phyloP scores from a whole-genome alignment of 2,113 vertebrate species.

The Regulus satrapa region DNA sequence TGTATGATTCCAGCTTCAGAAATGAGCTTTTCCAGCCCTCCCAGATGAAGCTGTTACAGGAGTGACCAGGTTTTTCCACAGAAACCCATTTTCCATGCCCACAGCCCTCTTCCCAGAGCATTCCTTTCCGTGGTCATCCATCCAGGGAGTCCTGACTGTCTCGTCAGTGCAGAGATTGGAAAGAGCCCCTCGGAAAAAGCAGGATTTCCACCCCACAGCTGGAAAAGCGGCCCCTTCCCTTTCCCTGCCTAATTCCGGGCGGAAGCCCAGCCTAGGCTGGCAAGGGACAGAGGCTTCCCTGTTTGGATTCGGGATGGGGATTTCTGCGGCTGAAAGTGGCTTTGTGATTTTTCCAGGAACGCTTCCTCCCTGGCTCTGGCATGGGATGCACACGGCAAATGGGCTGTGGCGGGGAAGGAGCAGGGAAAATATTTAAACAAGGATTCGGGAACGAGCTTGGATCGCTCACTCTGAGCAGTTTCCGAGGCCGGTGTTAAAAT shows the following conservation, averaged over 20 bases:
- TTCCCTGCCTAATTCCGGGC: slow-evolving; percentile 19
- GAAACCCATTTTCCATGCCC: neutral
- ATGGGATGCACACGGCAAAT: neutral
- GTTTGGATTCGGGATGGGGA: slow-evolving; percentile 44
- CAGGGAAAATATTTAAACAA: slow-evolving; percentile 46
- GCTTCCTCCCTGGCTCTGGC: slow-evolving; percentile 38
- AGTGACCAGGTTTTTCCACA: neutral
- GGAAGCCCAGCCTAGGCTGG: slow-evolving; percentile 47
- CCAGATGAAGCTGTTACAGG: rapidly evolving
- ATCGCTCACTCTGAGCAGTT: neutral
- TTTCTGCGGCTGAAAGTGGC: slow-evolving; percentile 63
- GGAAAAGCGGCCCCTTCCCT: slow-evolving; percentile 28
- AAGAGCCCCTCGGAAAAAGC: neutral
- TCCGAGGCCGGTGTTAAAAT: neutral
- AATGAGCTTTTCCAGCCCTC: neutral
- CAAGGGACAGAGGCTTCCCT: slow-evolving; percentile 62
- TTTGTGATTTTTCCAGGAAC: slow-evolving; percentile 60
- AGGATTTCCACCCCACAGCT: neutral
- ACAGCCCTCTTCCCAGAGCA: rapidly evolving
- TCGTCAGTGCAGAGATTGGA: neutral
- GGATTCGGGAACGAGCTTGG: slow-evolving; percentile 14
- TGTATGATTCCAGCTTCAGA: neutral
- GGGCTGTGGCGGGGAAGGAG: neutral
- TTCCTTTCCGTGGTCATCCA: neutral
- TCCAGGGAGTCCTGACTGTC: neutral